Base-by-base conservation (phyloP, 2,797 vertebrate species). In the Tokudaia muenninki region DNA sequence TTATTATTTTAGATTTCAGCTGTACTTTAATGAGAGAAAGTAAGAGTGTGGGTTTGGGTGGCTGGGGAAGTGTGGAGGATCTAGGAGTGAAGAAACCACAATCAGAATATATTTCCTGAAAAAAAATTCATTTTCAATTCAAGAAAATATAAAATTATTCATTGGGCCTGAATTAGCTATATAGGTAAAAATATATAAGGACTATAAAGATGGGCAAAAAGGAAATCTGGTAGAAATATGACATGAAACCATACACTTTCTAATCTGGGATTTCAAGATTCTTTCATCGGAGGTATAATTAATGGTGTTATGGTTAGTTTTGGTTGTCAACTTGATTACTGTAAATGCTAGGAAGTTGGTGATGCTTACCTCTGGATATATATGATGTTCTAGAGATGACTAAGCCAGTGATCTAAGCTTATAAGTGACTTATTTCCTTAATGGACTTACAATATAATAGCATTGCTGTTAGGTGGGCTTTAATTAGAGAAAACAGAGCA, bases 121-220 rank as follows among this genome's bases (percentile, higher is more conserved):
- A 77, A 75, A 75, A 78, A 47, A 29, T 7, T 24, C 22, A 77
- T 77, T 78, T 78, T 50, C 44, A 59, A 75, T 78, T 89, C 87
- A 79, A 55, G 59, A 77, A 90, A 78, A 47, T 72, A n/a, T 65
- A 91, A 88, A 94, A 95, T 12, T 21, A 78, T 26, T 72, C 91
- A 87, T 83, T 90, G 89, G 52, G 22, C 34, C 67, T 74, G 80
- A n/a, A 55, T 82, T 65, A 92, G 74, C 52, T 50, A 37, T 61
- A 67, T 61, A 90, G 87, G 82, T 93, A 92, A 31, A 14, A 92
- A 31, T 31, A 65, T 31, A 70, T 70, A 65, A 44, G 57, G 17
- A 74, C 57, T n/a, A 57, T 88, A 78, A 86, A 96, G 88, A 55
- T 59, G 17, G 72, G 61, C 29, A 74, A 72, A 82, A 90, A 21